A percentile compares a stretch with the other conserved stretches of the same genome.
phyloP scores from a whole-genome alignment of 1,140 invertebrate species.

The Halictus rubicundus region DNA sequence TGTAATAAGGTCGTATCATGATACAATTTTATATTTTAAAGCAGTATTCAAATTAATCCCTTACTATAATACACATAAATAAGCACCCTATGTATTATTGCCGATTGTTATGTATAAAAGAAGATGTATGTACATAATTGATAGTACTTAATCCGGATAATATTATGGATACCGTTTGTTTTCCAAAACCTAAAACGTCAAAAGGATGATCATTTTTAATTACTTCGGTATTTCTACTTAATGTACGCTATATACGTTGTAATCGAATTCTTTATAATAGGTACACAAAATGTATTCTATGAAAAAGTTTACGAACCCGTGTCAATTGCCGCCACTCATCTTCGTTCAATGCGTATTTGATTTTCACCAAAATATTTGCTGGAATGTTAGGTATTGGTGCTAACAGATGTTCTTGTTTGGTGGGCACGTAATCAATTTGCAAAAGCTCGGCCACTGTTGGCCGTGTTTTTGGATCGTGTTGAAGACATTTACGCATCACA shows the following conservation, averaged over 20 bases:
- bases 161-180: constrained; percentile 47
- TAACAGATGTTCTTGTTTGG: constrained; percentile 29
- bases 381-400: constrained; percentile 55
- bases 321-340: constrained; percentile 74
- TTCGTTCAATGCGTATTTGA: constrained; percentile 68
- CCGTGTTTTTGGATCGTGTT: constrained; percentile 85
- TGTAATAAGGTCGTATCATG: constrained; percentile 36
- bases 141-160: constrained; percentile 34
- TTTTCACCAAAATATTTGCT: constrained; percentile 69
- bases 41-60: constrained; percentile 26
- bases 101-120: constrained; percentile 47
- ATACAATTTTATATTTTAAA: constrained; percentile 47
- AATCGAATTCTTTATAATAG: not conserved
- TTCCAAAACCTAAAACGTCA: constrained; percentile 61
- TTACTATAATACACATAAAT: constrained; percentile 40
- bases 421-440: constrained; percentile 82
- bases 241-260: not conserved
- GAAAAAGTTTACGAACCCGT: constrained; percentile 60
- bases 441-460: constrained; percentile 88
- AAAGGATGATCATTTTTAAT: constrained; percentile 32
- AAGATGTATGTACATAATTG: constrained; percentile 55
- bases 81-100: constrained; percentile 36
- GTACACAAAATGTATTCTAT: not conserved
- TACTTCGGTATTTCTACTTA: not conserved
- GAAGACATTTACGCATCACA: constrained; percentile 86